A percentile compares a stretch with the other conserved stretches of the same genome.
Evolutionary conservation across 2,797 vertebrate genomes (phyloP).

Genomic region (Lepilemur septentrionalis): DNA sequence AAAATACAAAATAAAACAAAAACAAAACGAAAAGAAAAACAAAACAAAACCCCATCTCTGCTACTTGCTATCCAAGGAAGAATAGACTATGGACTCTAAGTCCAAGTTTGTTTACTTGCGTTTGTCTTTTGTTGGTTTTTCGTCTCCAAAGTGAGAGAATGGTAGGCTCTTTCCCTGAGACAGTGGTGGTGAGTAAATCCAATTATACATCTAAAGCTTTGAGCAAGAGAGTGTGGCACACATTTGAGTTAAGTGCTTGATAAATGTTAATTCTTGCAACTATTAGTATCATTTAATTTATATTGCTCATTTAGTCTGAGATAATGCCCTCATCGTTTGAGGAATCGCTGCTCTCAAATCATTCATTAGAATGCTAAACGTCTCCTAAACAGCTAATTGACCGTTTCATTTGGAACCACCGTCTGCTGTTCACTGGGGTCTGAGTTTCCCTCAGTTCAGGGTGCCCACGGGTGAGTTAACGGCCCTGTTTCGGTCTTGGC

Average conservation of each 20-base stretch:
- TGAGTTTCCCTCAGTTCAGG: not conserved
- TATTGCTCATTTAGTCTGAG: not conserved
- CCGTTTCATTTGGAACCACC: not conserved
- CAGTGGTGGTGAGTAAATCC: rapidly evolving
- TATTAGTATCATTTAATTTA: not conserved
- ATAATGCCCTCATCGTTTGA: not conserved
- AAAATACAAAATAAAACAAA: no score
- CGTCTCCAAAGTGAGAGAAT: not conserved
- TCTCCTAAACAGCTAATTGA: not conserved
- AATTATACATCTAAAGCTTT: not conserved
- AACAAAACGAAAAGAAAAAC: no score
- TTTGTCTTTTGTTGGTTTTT: not conserved
- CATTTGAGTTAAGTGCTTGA: not conserved
- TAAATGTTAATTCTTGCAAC: not conserved
- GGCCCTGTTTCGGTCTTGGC: not conserved
- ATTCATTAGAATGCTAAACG: not conserved
- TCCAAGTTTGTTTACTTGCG: not conserved
- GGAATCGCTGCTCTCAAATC: not conserved
- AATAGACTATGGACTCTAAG: not conserved
- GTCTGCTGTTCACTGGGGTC: not conserved
- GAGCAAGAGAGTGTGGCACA: not conserved
- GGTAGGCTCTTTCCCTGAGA: no score
- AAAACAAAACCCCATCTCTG: not conserved
- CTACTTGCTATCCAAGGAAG: not conserved
- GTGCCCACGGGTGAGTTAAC: not conserved